Evolutionary conservation across 2,888 invertebrate genomes (phyloP).

Genomic region (Parnassius mnemosyne): DNA sequence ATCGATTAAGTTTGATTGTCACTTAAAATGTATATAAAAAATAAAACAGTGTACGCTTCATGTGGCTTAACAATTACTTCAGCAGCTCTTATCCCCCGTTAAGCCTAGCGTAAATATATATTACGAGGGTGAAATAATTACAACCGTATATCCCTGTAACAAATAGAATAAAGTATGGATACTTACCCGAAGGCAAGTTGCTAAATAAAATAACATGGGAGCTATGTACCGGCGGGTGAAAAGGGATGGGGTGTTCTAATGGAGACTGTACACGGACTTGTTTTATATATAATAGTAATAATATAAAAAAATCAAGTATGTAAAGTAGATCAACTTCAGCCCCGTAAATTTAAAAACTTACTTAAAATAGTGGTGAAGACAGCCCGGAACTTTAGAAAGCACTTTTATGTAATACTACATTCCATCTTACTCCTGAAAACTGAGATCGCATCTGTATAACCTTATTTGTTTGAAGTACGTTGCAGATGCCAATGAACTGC

Average conservation of each 20-base stretch:
- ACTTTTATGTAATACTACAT: too few relatives aligned
- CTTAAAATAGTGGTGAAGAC: too few relatives aligned
- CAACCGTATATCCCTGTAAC: conserved; percentile 14
- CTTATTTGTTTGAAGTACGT: too few relatives aligned
- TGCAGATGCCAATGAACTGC: too few relatives aligned
- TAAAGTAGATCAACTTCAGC: too few relatives aligned
- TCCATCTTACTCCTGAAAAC: too few relatives aligned
- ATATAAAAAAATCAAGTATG: too few relatives aligned
- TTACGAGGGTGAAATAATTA: conserved; percentile 25
- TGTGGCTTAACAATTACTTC: background rate
- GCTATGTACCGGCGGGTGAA: conserved; percentile 30
- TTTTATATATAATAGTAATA: background rate
- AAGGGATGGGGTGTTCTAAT: conserved; percentile 27
- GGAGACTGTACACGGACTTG: conserved; percentile 29
- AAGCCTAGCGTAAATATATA: conserved; percentile 23
- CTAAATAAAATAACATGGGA: conserved; percentile 56
- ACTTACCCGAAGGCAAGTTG: conserved; percentile 47
- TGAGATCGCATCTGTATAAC: too few relatives aligned
- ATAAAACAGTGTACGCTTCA: background rate
- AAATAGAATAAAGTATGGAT: conserved; percentile 46
- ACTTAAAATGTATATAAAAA: too few relatives aligned
- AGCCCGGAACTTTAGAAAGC: too few relatives aligned
- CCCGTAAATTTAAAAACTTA: too few relatives aligned
- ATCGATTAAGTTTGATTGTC: too few relatives aligned
- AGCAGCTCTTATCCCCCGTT: conserved; percentile 13